A percentile compares a stretch with the other conserved stretches of the same genome.
Evolutionary conservation across 1,140 invertebrate species (phyloP).

Genomic region (Asobara japonica): DNA sequence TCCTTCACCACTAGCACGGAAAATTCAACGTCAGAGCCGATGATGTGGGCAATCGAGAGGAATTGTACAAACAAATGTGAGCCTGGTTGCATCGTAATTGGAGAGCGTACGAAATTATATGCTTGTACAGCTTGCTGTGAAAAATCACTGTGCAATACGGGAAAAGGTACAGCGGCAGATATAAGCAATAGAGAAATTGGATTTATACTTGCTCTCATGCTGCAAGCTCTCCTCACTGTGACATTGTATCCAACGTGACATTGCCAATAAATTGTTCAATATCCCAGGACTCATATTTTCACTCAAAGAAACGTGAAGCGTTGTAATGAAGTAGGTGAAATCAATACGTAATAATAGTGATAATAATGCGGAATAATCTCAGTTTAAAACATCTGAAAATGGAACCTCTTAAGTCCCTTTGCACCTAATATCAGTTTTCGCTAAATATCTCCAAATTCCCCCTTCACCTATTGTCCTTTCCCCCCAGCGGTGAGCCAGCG

Average conservation of each 20-base stretch:
- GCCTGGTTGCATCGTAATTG: slow-evolving; percentile 85
- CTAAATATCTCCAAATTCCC: too few species aligned
- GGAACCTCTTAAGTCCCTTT: too few species aligned
- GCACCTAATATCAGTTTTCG: too few species aligned
- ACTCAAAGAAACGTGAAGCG: too few species aligned
- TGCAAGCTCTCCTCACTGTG: slow-evolving; percentile 57
- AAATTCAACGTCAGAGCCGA: slow-evolving; percentile 77
- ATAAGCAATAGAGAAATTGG: slow-evolving; percentile 52
- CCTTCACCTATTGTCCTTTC: too few species aligned
- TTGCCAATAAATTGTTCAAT: slow-evolving; percentile 36
- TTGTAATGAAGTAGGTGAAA: too few species aligned
- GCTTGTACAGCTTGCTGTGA: slow-evolving; percentile 85
- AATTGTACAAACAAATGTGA: slow-evolving; percentile 85
- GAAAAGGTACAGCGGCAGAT: slow-evolving; percentile 66
- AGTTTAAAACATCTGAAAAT: too few species aligned
- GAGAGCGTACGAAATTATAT: slow-evolving; percentile 85
- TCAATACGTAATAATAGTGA: too few species aligned
- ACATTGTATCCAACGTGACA: slow-evolving; percentile 60
- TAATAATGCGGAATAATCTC: too few species aligned
- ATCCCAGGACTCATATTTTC: background rate
- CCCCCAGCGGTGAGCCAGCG: too few species aligned
- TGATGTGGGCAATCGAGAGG: slow-evolving; percentile 84
- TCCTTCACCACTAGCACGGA: slow-evolving; percentile 85
- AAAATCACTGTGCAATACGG: slow-evolving; percentile 80
- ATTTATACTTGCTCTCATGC: slow-evolving; percentile 53